These are phyloP conservation scores for Columbina picui DNA, from an alignment of 2,113 vertebrate species.

Conservation along the genomic window DNA sequence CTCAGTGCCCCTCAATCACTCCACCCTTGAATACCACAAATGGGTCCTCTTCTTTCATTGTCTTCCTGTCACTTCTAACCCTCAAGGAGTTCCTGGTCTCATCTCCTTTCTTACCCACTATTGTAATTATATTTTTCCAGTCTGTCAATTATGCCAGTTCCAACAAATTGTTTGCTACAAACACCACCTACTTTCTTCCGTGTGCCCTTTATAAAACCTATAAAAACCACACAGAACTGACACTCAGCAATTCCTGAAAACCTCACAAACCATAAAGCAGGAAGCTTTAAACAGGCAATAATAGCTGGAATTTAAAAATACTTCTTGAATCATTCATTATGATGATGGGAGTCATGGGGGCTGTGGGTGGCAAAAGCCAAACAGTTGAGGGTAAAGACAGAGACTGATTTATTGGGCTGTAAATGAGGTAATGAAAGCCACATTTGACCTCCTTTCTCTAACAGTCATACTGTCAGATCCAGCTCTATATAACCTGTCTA, in stretches of 20 bases:
- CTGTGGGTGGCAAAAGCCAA: constrained; percentile 11
- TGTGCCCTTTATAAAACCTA: neutral
- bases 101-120: neutral
- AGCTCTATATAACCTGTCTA: neutral
- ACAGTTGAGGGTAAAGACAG: neutral
- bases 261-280: neutral
- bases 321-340: constrained; percentile 4
- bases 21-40: neutral
- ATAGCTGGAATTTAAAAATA: neutral
- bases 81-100: neutral
- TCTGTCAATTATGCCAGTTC: neutral
- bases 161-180: neutral
- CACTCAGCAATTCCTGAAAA: neutral
- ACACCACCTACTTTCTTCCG: neutral
- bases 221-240: neutral
- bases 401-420: neutral
- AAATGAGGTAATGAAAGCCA: neutral
- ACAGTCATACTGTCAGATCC: neutral
- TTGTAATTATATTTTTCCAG: neutral
- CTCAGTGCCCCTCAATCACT: neutral
- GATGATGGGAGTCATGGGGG: neutral
- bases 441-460: neutral
- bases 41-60: neutral
- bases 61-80: neutral
- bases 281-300: neutral